Conservation (phyloP, 2,113 vertebrate genomes). For the Chionomys nivalis region DNA sequence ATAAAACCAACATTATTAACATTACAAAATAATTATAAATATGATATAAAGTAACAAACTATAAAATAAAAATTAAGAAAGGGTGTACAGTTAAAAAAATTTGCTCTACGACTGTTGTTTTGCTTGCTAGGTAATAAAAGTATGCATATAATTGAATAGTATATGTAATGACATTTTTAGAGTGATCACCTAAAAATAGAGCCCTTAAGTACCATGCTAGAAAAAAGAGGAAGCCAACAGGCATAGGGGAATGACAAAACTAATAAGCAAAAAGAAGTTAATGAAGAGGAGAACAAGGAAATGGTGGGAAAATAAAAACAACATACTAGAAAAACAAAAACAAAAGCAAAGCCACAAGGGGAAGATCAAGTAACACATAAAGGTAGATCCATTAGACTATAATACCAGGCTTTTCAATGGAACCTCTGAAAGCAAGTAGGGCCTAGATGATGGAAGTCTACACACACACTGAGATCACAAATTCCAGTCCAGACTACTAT, state of each 20-base stretch:
- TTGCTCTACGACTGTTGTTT: background rate
- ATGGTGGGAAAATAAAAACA: slow-evolving; percentile 9
- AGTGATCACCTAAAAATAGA: background rate
- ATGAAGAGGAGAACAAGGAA: background rate
- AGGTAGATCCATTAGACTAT: background rate
- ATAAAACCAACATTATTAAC: background rate
- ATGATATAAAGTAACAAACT: background rate
- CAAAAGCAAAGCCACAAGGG: background rate
- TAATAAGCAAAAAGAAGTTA: background rate
- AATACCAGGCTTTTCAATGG: background rate
- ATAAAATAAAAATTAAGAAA: background rate
- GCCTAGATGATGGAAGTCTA: background rate
- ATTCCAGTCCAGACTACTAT: background rate
- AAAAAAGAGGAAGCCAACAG: background rate
- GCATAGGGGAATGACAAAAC: background rate
- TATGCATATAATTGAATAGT: background rate
- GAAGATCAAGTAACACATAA: background rate
- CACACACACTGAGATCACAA: background rate
- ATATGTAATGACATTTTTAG: background rate
- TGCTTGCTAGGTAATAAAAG: background rate
- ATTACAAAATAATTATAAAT: background rate
- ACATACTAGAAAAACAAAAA: background rate
- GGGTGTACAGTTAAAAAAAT: background rate
- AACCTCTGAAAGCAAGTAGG: background rate
- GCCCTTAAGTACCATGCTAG: background rate